These are phyloP conservation scores for Harlomillsia oculata DNA, from an alignment of 1,140 invertebrate species.

Conservation along the genomic window DNA sequence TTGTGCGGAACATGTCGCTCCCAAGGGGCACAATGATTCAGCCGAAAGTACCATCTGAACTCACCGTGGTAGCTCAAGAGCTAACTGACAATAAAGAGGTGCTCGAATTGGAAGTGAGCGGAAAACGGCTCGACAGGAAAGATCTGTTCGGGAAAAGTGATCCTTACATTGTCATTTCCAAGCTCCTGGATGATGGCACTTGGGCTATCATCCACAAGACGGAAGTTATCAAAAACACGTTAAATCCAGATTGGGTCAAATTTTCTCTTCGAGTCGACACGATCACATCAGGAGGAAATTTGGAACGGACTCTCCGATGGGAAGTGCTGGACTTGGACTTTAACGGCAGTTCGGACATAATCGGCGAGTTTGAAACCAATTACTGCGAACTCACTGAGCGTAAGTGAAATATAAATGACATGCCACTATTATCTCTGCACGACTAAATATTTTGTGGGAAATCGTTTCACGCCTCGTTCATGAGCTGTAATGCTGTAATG, in stretches of 20 bases:
- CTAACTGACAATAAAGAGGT: constrained; percentile 44
- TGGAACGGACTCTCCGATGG: constrained; percentile 43
- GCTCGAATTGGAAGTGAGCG: constrained; percentile 43
- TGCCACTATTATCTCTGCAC: neutral
- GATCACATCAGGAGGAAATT: constrained; percentile 47
- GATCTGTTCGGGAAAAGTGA: constrained; percentile 49
- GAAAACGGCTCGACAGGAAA: constrained; percentile 46
- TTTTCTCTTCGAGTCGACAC: constrained; percentile 43
- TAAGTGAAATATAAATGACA: constrained; percentile 3
- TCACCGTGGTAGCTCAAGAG: constrained; percentile 45
- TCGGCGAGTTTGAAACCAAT: constrained; percentile 43
- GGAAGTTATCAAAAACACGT: constrained; percentile 47
- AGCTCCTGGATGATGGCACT: constrained; percentile 44
- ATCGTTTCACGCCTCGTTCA: too few relatives aligned
- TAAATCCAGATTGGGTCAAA: constrained; percentile 49
- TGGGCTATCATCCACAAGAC: constrained; percentile 48
- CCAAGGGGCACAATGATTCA: too few relatives aligned
- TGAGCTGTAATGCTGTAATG: too few relatives aligned
- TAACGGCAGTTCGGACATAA: constrained; percentile 43
- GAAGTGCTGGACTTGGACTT: constrained; percentile 45
- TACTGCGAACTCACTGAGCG: constrained; percentile 38
- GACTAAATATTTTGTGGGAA: too few relatives aligned
- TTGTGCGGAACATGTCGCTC: constrained; percentile 18
- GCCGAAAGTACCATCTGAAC: constrained; percentile 32
- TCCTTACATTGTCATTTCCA: constrained; percentile 47